Conservation (phyloP, 2,888 invertebrate species). For the Pristionchus exspectatus region DNA sequence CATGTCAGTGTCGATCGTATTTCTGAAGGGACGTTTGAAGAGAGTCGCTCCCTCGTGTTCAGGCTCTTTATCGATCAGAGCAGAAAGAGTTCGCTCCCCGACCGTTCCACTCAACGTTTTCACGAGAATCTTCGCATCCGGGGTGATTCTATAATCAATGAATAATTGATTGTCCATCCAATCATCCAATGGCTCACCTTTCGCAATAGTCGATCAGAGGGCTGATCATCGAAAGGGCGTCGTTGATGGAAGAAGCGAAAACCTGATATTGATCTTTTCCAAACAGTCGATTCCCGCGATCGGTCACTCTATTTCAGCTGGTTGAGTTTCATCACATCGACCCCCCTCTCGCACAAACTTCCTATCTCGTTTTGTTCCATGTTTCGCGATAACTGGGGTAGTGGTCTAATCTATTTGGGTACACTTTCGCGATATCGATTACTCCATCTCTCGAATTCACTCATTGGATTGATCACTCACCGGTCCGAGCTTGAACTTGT, state of each 20-base stretch:
- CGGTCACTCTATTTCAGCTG: neutral
- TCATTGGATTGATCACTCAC: neutral
- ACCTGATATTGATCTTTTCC: neutral
- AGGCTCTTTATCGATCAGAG: constrained; percentile 1
- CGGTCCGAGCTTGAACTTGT: constrained; percentile 31
- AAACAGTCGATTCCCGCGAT: neutral
- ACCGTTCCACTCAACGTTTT: constrained; percentile 10
- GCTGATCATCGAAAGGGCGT: neutral
- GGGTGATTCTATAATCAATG: neutral
- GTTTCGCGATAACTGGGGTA: neutral
- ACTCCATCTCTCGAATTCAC: too few relatives aligned
- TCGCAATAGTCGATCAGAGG: constrained; percentile 2
- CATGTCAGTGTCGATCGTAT: constrained; percentile 19
- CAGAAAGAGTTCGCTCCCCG: neutral
- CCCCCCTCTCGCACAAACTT: neutral
- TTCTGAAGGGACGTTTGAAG: constrained; percentile 14
- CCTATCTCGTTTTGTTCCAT: neutral
- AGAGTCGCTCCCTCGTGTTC: constrained; percentile 31
- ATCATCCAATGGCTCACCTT: neutral
- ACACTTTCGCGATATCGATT: neutral
- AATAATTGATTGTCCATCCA: neutral
- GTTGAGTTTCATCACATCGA: neutral
- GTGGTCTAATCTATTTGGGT: neutral
- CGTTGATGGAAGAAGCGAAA: constrained; percentile 25
- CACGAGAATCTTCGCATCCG: neutral